phyloP scores from a whole-genome alignment of 2,113 vertebrate genomes.

The Coreoperca whiteheadi region DNA sequence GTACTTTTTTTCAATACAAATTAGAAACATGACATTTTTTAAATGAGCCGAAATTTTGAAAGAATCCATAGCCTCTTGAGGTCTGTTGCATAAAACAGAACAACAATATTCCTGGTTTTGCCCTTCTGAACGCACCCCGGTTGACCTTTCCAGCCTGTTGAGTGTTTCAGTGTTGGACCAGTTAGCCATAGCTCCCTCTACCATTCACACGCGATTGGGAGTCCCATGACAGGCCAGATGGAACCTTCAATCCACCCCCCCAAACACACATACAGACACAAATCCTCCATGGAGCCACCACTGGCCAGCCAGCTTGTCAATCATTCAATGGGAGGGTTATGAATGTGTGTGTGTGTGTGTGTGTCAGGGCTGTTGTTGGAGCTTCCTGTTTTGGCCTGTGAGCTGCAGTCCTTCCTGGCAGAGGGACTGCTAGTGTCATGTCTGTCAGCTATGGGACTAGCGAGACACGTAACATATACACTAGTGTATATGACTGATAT shows the following conservation, averaged over 20 bases:
- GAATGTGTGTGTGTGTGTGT: slow-evolving; percentile 53
- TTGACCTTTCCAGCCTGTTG: slow-evolving; percentile 68
- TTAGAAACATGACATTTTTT: background rate
- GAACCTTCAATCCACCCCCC: slow-evolving; percentile 58
- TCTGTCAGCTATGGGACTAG: slow-evolving; percentile 57
- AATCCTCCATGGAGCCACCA: slow-evolving; percentile 64
- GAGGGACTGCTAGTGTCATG: slow-evolving; percentile 80
- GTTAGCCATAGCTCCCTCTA: slow-evolving; percentile 61
- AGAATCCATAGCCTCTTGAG: background rate
- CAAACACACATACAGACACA: slow-evolving; percentile 33
- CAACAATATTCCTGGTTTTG: slow-evolving; percentile 34
- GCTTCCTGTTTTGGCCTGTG: slow-evolving; percentile 92
- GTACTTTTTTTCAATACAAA: background rate
- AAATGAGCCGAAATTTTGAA: background rate
- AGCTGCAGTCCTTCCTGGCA: slow-evolving; percentile 86
- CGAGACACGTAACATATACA: slow-evolving; percentile 17
- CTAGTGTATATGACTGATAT: background rate
- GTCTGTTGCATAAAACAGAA: slow-evolving; percentile 5
- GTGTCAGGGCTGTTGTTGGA: slow-evolving; percentile 29
- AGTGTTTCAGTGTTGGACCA: slow-evolving; percentile 63
- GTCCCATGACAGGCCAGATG: slow-evolving; percentile 80
- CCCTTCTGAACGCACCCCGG: slow-evolving; percentile 51
- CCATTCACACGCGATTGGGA: slow-evolving; percentile 77
- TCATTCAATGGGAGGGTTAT: slow-evolving; percentile 73
- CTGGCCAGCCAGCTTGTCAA: slow-evolving; percentile 82